phyloP scores from a whole-genome alignment of 2,888 invertebrate genomes.

The Cephus spinipes region DNA sequence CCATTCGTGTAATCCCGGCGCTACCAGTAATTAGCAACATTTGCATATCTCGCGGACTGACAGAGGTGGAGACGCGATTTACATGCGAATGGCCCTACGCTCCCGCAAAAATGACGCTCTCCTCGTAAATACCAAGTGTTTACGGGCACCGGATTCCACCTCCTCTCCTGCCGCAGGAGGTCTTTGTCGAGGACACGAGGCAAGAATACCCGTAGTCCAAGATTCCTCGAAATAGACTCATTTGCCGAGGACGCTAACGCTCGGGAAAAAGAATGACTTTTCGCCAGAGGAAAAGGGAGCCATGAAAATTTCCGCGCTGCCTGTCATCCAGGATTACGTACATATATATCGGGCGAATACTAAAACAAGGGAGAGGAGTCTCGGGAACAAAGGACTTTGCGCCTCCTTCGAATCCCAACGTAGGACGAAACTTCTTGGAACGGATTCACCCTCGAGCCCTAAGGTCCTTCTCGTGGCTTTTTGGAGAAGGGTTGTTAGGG shows the following conservation, averaged over 20 bases:
- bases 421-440: neutral
- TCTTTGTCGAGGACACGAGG: neutral
- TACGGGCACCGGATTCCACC: slow-evolving; percentile 35
- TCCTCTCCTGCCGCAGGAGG: neutral
- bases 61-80: slow-evolving; percentile 47
- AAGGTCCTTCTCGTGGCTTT: neutral
- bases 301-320: neutral
- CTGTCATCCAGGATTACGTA: neutral
- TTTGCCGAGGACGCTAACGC: neutral
- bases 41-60: slow-evolving; percentile 60
- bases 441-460: neutral
- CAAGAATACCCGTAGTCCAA: neutral
- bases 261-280: neutral
- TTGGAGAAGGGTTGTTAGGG: neutral
- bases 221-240: neutral
- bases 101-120: slow-evolving; percentile 48
- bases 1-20: slow-evolving; percentile 53
- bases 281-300: neutral
- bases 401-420: neutral
- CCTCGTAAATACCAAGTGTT: slow-evolving; percentile 59
- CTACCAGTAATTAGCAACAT: slow-evolving; percentile 62
- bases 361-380: neutral
- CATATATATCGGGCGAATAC: neutral
- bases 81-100: slow-evolving; percentile 58
- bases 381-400: neutral